Evolutionary conservation across 2,113 vertebrate species (phyloP).

Genomic region (Mesoclemmys tuberculata): DNA sequence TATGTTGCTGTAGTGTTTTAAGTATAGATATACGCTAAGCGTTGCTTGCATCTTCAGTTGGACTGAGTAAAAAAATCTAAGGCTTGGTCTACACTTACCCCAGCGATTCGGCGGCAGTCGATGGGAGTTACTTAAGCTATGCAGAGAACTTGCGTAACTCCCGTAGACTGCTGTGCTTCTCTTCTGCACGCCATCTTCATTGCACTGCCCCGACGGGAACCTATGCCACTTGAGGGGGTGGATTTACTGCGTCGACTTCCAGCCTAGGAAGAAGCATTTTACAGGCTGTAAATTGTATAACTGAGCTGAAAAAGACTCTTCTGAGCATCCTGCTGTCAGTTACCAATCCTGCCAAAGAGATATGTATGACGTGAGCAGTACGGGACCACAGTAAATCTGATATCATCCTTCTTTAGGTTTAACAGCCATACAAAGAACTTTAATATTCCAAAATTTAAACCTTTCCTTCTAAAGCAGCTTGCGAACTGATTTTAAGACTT

Average conservation of each 20-base stretch:
- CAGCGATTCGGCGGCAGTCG: too few relatives aligned
- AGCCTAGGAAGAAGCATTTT: background rate
- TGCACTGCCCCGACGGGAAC: too few relatives aligned
- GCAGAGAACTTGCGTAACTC: too few relatives aligned
- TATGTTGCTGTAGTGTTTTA: background rate
- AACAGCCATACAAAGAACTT: background rate
- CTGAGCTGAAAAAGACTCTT: background rate
- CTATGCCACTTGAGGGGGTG: too few relatives aligned
- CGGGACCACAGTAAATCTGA: background rate
- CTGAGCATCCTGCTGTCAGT: background rate
- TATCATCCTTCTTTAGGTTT: background rate
- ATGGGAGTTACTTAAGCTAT: too few relatives aligned
- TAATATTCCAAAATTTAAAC: background rate
- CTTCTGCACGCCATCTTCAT: too few relatives aligned
- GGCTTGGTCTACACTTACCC: too few relatives aligned
- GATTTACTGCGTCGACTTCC: too few relatives aligned
- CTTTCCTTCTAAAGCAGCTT: background rate
- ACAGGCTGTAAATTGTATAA: background rate
- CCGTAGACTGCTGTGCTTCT: too few relatives aligned
- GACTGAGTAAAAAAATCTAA: background rate
- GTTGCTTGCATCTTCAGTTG: background rate
- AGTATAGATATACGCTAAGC: background rate
- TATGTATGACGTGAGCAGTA: background rate
- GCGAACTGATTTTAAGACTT: background rate
- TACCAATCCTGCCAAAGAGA: background rate